phyloP scores from a whole-genome alignment of 2,113 vertebrate genomes.

The Oenanthe oenanthe region DNA sequence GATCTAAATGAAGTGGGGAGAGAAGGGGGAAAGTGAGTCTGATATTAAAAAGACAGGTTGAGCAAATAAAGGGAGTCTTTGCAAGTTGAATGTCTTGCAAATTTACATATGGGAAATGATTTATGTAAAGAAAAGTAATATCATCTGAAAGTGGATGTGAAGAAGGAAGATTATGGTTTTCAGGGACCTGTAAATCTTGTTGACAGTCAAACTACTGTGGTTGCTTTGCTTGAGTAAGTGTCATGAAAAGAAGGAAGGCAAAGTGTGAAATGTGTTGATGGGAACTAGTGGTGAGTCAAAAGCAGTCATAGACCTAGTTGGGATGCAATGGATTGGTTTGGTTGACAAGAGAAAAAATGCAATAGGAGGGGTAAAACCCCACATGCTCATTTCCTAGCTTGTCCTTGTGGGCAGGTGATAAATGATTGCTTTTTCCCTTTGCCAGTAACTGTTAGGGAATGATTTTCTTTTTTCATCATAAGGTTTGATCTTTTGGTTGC shows the following conservation, averaged over 20 bases:
- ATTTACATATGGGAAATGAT: neutral
- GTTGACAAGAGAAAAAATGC: neutral
- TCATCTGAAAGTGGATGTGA: neutral
- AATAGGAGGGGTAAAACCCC: rapidly evolving
- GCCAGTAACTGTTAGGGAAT: neutral
- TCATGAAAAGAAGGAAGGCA: neutral
- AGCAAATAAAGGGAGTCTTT: neutral
- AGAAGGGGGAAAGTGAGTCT: neutral
- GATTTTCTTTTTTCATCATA: neutral
- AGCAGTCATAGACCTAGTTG: neutral
- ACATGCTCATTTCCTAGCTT: neutral
- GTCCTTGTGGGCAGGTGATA: neutral
- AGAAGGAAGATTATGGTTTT: neutral
- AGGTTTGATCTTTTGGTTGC: neutral
- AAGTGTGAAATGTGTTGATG: neutral
- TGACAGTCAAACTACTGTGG: neutral
- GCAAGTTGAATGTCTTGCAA: neutral
- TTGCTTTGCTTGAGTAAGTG: neutral
- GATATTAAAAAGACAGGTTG: neutral
- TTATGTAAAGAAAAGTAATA: neutral
- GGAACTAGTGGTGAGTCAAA: neutral
- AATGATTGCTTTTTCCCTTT: neutral
- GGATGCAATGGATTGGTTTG: neutral
- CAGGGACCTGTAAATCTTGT: neutral
- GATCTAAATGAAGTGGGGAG: neutral